Evolutionary conservation across 23 tunicate species (phyloP).

Genomic region (Halocynthia roretzi): DNA sequence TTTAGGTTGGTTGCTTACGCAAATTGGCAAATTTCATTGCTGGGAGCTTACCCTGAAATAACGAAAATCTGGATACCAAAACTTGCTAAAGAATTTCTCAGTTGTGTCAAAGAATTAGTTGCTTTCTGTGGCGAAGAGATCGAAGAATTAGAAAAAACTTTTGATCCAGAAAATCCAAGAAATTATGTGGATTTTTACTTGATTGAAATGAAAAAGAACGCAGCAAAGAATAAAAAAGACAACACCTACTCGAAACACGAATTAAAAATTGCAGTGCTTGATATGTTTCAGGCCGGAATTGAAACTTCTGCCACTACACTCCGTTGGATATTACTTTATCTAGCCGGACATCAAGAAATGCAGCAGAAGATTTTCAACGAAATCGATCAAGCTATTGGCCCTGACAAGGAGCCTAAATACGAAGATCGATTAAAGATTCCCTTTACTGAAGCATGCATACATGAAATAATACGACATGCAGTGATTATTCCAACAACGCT

Average conservation of each 20-base stretch:
- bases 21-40: neutral
- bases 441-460: neutral
- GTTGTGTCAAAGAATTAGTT: neutral
- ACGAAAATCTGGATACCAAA: constrained; percentile 1
- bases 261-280: neutral
- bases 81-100: neutral
- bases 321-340: neutral
- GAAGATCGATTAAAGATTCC: neutral
- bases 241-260: neutral
- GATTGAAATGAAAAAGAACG: neutral
- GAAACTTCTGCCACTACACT: neutral
- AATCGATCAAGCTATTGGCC: neutral
- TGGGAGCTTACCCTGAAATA: constrained; percentile 1
- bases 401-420: neutral
- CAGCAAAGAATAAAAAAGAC: neutral
- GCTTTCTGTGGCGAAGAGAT: neutral
- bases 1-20: neutral
- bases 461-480: neutral
- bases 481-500: neutral
- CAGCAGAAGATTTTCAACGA: neutral
- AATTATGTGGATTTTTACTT: neutral
- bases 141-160: neutral
- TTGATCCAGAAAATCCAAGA: neutral
- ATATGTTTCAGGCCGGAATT: neutral
- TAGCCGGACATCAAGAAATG: constrained; percentile 1